These are phyloP conservation scores for Cheilosia soror DNA, from an alignment of 2,888 invertebrate species.

Conservation along the genomic window DNA sequence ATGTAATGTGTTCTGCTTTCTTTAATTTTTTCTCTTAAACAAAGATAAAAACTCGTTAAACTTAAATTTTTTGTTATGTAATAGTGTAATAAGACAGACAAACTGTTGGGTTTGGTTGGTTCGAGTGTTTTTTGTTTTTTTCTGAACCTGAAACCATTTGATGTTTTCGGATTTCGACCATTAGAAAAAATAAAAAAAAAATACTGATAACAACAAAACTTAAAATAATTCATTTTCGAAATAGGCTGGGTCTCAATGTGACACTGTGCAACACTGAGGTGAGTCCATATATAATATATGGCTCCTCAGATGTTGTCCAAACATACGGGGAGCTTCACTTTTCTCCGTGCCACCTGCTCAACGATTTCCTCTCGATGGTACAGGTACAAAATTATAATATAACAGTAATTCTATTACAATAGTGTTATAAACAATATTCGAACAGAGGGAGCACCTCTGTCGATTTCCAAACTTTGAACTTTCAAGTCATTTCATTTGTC, in stretches of 20 bases:
- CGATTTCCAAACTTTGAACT: constrained; percentile 47
- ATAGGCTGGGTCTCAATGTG: constrained; percentile 20
- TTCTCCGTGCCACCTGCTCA: neutral
- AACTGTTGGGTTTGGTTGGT: constrained; percentile 29
- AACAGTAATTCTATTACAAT: constrained; percentile 25
- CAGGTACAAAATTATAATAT: constrained; percentile 41
- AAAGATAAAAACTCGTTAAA: constrained; percentile 1
- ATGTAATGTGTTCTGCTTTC: neutral
- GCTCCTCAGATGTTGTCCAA: constrained; percentile 16
- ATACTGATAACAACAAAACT: constrained; percentile 25
- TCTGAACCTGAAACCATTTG: constrained; percentile 58
- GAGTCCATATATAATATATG: constrained; percentile 10
- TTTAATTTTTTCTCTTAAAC: neutral
- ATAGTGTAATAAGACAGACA: constrained; percentile 4
- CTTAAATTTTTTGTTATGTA: neutral
- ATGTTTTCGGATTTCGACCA: neutral
- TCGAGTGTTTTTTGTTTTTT: neutral
- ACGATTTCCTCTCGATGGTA: neutral
- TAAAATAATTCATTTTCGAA: constrained; percentile 8
- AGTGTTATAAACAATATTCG: constrained; percentile 35
- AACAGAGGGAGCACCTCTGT: constrained; percentile 1
- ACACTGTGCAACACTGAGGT: constrained; percentile 2
- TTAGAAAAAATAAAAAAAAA: constrained; percentile 3
- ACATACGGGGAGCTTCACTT: neutral
- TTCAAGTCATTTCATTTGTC: constrained; percentile 37